Base-by-base conservation (phyloP, 64 coral and sea anemone species). In the Stylophora pistillata region DNA sequence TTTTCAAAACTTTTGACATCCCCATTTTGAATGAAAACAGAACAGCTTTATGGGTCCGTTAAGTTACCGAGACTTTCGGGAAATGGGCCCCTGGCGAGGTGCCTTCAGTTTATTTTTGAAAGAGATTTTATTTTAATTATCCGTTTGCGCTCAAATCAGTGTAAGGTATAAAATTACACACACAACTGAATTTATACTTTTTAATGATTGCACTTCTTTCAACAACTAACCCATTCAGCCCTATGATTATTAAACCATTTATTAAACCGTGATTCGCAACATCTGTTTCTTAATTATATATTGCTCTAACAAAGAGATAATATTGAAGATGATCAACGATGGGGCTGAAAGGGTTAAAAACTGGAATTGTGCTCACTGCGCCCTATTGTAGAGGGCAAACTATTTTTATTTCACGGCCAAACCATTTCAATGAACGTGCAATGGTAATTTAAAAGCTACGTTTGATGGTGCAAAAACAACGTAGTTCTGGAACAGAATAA, bases 21-120 rank as follows among this genome's bases (percentile, higher is more conserved):
- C n/a, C n/a, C n/a, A n/a, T n/a, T n/a, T n/a, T n/a, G n/a, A n/a
- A n/a, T n/a, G n/a, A n/a, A n/a, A n/a, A n/a, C n/a, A n/a, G n/a
- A n/a, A n/a, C n/a, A n/a, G n/a, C n/a, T n/a, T n/a, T n/a, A n/a
- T n/a, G n/a, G n/a, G n/a, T n/a, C n/a, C n/a, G n/a, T n/a, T n/a
- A n/a, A n/a, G n/a, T n/a, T n/a, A n/a, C n/a, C n/a, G n/a, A n/a
- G n/a, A n/a, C n/a, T n/a, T n/a, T n/a, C n/a, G n/a, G n/a, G n/a
- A n/a, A n/a, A n/a, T n/a, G n/a, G n/a, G n/a, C n/a, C 14, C 58
- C 20, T 32, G 58, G 58, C 18, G 11, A 13, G 9, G 9, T 17
- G 56, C 78, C 10, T 31, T 7, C 27, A 60, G 55, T 64, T 82
- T 64, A 65, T 82, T 82, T 82, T 82, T 82, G 30, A 63, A 82